These are phyloP conservation scores for Ibycter americanus DNA, from an alignment of 2,797 vertebrate species.

Conservation along the genomic window DNA sequence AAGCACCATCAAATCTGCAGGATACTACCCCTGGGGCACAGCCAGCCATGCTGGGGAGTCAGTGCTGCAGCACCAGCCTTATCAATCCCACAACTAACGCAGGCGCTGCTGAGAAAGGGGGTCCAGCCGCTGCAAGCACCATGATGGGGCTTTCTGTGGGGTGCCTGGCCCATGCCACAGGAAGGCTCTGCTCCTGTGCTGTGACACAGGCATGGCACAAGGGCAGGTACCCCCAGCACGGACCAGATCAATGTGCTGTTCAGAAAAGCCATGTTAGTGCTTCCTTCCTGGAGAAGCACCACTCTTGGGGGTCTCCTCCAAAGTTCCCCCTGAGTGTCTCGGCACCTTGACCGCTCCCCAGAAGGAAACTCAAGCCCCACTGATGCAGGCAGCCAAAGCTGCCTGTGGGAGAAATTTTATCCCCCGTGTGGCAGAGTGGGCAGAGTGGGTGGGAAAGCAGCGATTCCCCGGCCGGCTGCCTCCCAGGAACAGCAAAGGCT, in stretches of 20 bases:
- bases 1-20: not conserved
- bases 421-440: not conserved
- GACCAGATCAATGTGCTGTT: not conserved
- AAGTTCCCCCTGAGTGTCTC: not conserved
- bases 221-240: not conserved
- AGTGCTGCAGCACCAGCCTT: not conserved
- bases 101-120: not conserved
- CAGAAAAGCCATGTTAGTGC: not conserved
- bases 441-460: not conserved
- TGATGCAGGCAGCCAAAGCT: not conserved
- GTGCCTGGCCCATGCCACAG: accelerated
- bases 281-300: not conserved
- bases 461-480: not conserved
- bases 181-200: not conserved
- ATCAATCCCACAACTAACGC: accelerated
- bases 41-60: not conserved
- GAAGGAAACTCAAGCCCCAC: not conserved
- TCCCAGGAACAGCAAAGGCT: not conserved
- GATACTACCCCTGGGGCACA: not conserved
- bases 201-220: not conserved
- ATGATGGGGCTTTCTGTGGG: not conserved
- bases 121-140: not conserved
- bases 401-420: not conserved
- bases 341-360: not conserved
- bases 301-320: not conserved